Base-by-base conservation (phyloP, 2,888 invertebrate genomes). In the Calliphora vomitoria region DNA sequence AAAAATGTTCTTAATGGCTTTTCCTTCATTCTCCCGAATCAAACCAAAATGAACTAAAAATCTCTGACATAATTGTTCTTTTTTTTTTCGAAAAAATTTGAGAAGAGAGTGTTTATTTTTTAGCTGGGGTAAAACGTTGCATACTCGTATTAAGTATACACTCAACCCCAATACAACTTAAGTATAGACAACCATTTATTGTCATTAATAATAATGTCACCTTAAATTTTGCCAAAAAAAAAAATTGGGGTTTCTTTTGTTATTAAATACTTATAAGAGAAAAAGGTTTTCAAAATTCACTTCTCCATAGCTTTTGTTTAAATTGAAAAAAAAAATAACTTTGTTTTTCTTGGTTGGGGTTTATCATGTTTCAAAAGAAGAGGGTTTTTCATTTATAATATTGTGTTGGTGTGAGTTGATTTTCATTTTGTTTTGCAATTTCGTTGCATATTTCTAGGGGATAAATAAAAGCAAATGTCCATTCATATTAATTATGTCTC, bases 151-250 rank as follows among this genome's bases (percentile, higher is more conserved):
- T 58, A 55, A 5, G n/a, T n/a, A n/a, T n/a, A 3, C 41, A 18
- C 11, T 18, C 8, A 35, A 53, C n/a, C 53, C 8, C 8, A 69
- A 11, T 3, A 25, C 44, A 58, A 38, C 38, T 53, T 58, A 25
- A 15, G 62, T 35, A 60, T 35, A 55, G n/a, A 50, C 68, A 68
- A 62, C 25, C 25, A 60, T 74, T 58, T 86, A 50, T 69, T 50
- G 60, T 80, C 82, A 86, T 86, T 86, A 80, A 86, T 83, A 80
- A 86, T 83, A 80, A 83, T 83, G 86, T 83, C 86, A 86, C 79
- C 83, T 83, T 80, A 71, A 78, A 78, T 69, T 69, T 71, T 41
- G n/a, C 18, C 8, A 4, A 31, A 82, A 47, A 25, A 68, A 68
- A 20, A 44, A 53, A n/a, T 86, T 82, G 68, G 82, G 82, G 79